These are phyloP conservation scores for Parauchenoglanis ngamensis DNA, from an alignment of 2,797 vertebrate genomes.

Conservation along the genomic window DNA sequence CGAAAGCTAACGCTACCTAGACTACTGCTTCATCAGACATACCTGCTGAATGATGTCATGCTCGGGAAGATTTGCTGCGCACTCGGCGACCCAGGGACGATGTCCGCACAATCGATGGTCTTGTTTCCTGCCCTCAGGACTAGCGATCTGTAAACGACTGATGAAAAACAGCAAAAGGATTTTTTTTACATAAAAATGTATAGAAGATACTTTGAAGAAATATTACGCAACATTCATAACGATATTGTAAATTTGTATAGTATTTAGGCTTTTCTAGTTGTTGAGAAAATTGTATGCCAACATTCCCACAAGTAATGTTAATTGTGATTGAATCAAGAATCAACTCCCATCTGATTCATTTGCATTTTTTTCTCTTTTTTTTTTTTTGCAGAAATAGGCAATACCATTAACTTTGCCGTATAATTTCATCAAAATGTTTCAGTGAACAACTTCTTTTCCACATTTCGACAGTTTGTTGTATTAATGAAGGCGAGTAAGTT, in stretches of 20 bases:
- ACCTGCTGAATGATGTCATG: constrained; percentile 70
- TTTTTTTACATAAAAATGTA: neutral
- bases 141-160: constrained; percentile 73
- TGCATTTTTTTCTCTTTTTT: neutral
- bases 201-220: neutral
- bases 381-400: neutral
- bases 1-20: neutral
- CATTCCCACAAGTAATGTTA: neutral
- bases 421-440: too few species aligned
- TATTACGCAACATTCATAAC: neutral
- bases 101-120: constrained; percentile 68
- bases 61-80: constrained; percentile 70
- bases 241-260: neutral
- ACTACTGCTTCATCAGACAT: neutral
- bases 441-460: neutral
- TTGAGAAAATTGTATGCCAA: neutral
- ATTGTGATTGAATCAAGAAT: neutral
- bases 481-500: neutral
- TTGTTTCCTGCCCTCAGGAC: constrained; percentile 58
- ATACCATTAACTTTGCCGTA: neutral
- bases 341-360: neutral
- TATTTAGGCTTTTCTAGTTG: too few species aligned
- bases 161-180: constrained; percentile 17
- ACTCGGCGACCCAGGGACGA: constrained; percentile 69
- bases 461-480: neutral